phyloP scores from a whole-genome alignment of 64 coral and sea anemone genomes.

The Exaiptasia diaphana region DNA sequence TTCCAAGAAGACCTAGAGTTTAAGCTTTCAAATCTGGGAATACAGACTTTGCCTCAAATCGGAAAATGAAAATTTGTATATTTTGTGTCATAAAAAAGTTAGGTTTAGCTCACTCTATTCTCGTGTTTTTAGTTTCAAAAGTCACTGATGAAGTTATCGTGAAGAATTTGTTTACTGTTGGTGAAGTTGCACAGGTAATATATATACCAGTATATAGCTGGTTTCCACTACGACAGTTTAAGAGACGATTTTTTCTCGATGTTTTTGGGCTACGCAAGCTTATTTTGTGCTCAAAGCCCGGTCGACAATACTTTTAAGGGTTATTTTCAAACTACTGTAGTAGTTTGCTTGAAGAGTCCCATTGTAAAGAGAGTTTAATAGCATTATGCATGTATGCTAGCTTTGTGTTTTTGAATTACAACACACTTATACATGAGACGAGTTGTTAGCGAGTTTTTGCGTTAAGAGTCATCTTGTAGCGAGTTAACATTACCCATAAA shows the following conservation, averaged over 20 bases:
- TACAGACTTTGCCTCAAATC: background rate
- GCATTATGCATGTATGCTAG: background rate
- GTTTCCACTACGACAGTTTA: background rate
- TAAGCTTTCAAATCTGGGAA: background rate
- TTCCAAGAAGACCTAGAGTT: too few relatives aligned
- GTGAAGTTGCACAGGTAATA: constrained; percentile 90
- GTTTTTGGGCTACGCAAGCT: background rate
- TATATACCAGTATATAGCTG: background rate
- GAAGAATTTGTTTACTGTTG: constrained; percentile 90
- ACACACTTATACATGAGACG: background rate
- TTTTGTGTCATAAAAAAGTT: background rate
- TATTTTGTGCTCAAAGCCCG: too few relatives aligned
- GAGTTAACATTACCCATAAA: background rate
- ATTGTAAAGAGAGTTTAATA: background rate
- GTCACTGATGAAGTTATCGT: constrained; percentile 63
- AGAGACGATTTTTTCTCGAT: background rate
- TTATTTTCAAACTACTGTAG: too few relatives aligned
- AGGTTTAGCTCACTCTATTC: background rate
- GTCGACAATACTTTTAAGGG: too few relatives aligned
- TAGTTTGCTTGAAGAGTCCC: too few relatives aligned
- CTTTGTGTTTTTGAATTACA: background rate
- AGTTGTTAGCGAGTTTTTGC: background rate
- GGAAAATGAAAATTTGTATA: background rate
- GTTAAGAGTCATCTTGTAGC: background rate
- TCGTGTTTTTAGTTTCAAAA: background rate